Conservation (phyloP, 2,888 invertebrate genomes). For the Amblyteles armatorius region DNA sequence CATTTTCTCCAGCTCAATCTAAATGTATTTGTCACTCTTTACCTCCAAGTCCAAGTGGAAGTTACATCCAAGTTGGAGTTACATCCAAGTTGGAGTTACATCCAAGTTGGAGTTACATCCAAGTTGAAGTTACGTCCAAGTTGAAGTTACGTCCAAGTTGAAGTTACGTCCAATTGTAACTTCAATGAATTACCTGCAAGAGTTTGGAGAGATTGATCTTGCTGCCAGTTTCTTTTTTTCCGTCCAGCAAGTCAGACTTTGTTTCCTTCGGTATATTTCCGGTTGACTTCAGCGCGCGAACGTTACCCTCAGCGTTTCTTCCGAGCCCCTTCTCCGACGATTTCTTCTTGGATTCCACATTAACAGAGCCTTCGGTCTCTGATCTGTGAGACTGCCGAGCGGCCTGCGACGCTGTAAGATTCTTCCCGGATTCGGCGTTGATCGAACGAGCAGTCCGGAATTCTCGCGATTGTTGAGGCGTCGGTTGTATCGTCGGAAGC, state of each 20-base stretch:
- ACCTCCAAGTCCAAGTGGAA: background rate
- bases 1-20: conserved; percentile 78
- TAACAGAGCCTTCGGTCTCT: background rate
- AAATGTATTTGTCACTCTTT: conserved; percentile 18
- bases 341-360: conserved; percentile 13
- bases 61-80: too few relatives aligned
- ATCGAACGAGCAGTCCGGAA: background rate
- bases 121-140: too few relatives aligned
- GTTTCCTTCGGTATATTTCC: background rate
- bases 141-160: too few relatives aligned
- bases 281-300: conserved; percentile 18
- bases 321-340: background rate
- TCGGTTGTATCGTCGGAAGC: background rate
- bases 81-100: too few relatives aligned
- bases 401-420: background rate
- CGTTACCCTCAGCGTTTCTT: background rate
- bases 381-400: background rate
- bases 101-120: too few relatives aligned
- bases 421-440: background rate
- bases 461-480: background rate
- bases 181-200: conserved; percentile 45
- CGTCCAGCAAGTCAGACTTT: background rate
- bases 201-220: conserved; percentile 33
- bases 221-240: background rate
- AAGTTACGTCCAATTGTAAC: background rate